These are phyloP conservation scores for Epinotia demarniana DNA, from an alignment of 2,888 invertebrate species.

Conservation along the genomic window DNA sequence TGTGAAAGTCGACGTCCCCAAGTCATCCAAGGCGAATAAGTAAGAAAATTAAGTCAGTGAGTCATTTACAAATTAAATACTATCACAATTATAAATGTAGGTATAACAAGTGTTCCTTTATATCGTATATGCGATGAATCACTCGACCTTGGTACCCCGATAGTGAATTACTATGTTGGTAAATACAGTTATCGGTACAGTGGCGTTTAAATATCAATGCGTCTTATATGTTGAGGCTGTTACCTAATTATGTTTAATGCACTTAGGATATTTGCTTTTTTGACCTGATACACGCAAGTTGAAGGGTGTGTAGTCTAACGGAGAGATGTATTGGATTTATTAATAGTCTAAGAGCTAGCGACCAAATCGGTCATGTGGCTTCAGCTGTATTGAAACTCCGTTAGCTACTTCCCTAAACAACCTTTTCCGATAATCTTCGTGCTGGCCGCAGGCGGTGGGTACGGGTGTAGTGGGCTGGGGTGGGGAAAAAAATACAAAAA, in stretches of 20 bases:
- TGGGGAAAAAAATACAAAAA: too few relatives aligned
- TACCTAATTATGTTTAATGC: neutral
- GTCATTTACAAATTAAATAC: constrained; percentile 24
- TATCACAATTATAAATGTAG: neutral
- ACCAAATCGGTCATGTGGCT: too few relatives aligned
- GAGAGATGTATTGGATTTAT: too few relatives aligned
- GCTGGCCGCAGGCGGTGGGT: too few relatives aligned
- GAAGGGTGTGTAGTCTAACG: too few relatives aligned
- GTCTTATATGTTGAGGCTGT: neutral
- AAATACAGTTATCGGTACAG: constrained; percentile 20
- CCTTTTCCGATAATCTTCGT: too few relatives aligned
- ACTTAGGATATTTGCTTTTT: neutral
- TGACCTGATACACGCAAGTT: too few relatives aligned
- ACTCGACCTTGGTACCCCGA: constrained; percentile 15
- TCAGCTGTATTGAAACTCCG: too few relatives aligned
- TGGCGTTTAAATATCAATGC: neutral
- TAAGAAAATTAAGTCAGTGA: constrained; percentile 15
- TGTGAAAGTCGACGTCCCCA: constrained; percentile 20
- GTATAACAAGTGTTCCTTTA: constrained; percentile 10
- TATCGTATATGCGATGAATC: constrained; percentile 18
- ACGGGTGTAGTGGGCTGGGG: too few relatives aligned
- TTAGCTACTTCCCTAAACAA: too few relatives aligned
- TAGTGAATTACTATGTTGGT: constrained; percentile 22
- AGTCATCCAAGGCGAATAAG: neutral
- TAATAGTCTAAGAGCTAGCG: too few relatives aligned